Evolutionary conservation across 2,113 vertebrate genomes (phyloP).

Genomic region (Glaucidium brasilianum): DNA sequence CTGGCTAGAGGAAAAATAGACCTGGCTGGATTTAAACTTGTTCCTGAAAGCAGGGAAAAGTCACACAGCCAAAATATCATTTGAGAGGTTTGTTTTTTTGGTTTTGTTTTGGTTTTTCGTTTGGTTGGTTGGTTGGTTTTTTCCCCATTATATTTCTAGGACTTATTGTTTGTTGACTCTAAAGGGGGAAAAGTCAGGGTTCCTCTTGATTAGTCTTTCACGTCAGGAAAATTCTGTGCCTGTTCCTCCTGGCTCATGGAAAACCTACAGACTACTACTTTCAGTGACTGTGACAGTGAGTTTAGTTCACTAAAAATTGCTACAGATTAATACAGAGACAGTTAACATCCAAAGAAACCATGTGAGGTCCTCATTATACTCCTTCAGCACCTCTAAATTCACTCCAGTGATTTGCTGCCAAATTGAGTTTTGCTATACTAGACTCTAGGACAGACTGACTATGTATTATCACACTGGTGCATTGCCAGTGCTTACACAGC

Average conservation of each 20-base stretch:
- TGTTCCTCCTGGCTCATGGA: neutral
- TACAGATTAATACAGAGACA: neutral
- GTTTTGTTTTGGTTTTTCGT: neutral
- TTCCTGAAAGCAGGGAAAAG: conserved; percentile 31
- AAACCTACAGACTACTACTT: neutral
- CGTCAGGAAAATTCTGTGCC: neutral
- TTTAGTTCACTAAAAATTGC: neutral
- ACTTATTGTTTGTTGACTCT: conserved; percentile 46
- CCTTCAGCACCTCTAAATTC: neutral
- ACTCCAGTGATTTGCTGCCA: fast-evolving
- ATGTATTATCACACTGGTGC: fast-evolving
- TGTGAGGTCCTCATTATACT: fast-evolving
- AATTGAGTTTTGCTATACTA: neutral
- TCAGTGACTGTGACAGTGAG: neutral
- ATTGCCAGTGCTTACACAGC: neutral
- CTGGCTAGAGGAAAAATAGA: conserved; percentile 55
- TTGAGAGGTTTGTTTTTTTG: neutral
- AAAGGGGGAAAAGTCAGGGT: conserved; percentile 18
- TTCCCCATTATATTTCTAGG: conserved; percentile 7
- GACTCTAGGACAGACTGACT: fast-evolving
- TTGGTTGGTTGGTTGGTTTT: neutral
- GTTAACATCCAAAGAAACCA: neutral
- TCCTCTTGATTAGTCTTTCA: neutral
- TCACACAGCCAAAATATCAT: conserved; percentile 65
- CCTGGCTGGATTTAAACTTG: conserved; percentile 40